Conservation (phyloP, 37 sponge, comb jelly and placozoan species). For the Aphrocallistes beatrix region DNA sequence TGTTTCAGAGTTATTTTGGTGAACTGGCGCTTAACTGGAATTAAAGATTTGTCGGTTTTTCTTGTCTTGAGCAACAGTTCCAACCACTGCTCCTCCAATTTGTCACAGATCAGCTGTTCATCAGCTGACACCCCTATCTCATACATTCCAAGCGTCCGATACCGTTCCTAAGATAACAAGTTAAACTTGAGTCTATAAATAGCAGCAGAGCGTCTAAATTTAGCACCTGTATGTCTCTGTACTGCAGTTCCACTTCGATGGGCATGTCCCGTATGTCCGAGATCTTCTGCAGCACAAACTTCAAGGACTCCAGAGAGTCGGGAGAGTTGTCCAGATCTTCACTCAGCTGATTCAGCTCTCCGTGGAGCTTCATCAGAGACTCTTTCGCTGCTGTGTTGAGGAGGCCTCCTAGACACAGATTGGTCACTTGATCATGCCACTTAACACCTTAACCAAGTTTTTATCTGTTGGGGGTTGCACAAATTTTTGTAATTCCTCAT, state of each 20-base stretch:
- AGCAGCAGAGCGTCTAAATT: neutral
- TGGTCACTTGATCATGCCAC: no score
- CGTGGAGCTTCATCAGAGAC: neutral
- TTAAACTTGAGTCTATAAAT: neutral
- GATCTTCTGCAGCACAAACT: conserved; percentile 92
- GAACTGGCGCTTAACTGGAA: conserved; percentile 92
- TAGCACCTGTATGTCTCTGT: conserved; percentile 33
- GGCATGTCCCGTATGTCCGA: conserved; percentile 75
- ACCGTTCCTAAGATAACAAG: conserved; percentile 49
- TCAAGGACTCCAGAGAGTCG: conserved; percentile 75
- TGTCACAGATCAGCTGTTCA: conserved; percentile 30
- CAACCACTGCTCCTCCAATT: conserved; percentile 52
- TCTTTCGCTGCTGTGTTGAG: neutral
- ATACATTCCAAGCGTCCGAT: conserved; percentile 88
- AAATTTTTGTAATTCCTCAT: no score
- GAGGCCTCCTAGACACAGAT: neutral
- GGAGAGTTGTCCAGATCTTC: conserved; percentile 55
- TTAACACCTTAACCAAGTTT: no score
- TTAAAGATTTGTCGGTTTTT: conserved; percentile 63
- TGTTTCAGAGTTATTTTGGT: conserved; percentile 83
- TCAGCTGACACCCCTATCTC: conserved; percentile 46
- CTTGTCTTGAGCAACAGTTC: conserved; percentile 50
- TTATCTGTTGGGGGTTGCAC: no score
- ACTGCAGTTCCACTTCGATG: conserved; percentile 73
- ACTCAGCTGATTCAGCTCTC: conserved; percentile 25